Percentiles rank a stretch among this genome's conserved stretches.
Evolutionary conservation across 2,113 vertebrate species (phyloP).

Genomic region (Clarias batrachus): DNA sequence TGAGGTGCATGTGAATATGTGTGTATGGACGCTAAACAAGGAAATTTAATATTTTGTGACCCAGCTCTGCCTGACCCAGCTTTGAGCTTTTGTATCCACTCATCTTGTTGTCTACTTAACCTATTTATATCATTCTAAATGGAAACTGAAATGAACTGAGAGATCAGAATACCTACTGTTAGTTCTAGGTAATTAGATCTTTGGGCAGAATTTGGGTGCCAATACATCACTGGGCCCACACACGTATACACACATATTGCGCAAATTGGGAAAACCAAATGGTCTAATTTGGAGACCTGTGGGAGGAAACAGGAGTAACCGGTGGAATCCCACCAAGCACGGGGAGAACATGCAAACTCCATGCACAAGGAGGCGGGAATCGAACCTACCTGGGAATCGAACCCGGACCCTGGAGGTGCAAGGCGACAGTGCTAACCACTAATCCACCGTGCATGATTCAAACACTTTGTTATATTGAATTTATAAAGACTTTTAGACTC

Average conservation of each 20-base stretch:
- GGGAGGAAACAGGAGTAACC: no score
- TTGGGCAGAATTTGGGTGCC: not conserved
- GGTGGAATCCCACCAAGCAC: no score
- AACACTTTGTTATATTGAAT: not conserved
- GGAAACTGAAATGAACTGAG: not conserved
- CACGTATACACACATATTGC: no score
- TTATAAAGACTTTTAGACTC: not conserved
- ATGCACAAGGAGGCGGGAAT: no score
- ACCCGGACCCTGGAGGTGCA: no score
- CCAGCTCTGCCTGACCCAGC: slow-evolving; percentile 54
- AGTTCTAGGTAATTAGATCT: not conserved
- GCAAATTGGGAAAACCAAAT: no score
- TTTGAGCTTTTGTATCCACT: not conserved
- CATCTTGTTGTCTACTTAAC: not conserved
- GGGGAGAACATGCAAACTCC: no score
- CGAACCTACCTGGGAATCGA: no score
- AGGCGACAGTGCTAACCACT: no score
- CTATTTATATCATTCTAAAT: not conserved
- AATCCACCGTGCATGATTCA: no score
- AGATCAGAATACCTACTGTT: not conserved
- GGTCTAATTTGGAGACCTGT: no score
- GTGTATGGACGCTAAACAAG: slow-evolving; percentile 58
- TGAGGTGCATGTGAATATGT: slow-evolving; percentile 52
- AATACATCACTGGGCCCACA: no score
- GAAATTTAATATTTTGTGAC: slow-evolving; percentile 70